phyloP scores from a whole-genome alignment of 1,140 invertebrate genomes.

The Procambarus clarkii region DNA sequence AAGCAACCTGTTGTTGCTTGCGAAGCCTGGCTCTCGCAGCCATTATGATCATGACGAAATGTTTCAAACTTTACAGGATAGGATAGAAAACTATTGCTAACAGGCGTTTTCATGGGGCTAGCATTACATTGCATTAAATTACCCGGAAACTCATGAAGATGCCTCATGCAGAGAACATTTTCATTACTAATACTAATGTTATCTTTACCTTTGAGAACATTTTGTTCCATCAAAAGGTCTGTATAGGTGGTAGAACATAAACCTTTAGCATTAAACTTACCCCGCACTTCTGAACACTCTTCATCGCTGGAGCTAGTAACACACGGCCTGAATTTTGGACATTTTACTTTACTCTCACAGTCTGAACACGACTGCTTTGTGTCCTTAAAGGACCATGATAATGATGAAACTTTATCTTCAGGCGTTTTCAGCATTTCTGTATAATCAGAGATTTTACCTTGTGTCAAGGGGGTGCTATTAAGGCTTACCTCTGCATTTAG shows the following conservation, averaged over 20 bases:
- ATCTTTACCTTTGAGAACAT: background rate
- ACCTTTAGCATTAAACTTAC: no score
- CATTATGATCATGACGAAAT: background rate
- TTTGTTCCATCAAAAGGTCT: background rate
- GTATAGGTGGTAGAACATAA: background rate
- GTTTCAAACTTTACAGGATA: background rate
- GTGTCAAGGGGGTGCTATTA: background rate
- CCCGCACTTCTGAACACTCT: background rate
- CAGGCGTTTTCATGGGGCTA: background rate
- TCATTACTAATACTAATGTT: background rate
- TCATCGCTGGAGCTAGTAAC: background rate
- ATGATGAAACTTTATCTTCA: background rate
- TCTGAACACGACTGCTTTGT: background rate
- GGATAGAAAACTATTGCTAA: background rate
- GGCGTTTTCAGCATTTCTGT: background rate
- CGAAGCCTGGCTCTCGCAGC: background rate
- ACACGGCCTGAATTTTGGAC: no score
- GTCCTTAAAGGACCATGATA: background rate
- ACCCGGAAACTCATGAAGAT: background rate
- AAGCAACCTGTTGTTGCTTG: background rate
- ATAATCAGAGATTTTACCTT: background rate
- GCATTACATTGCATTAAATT: no score
- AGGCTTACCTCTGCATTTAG: constrained; percentile 1
- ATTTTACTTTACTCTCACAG: background rate
- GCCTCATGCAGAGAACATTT: background rate